phyloP scores from a whole-genome alignment of 2,888 invertebrate species.

The Notodonta dromedarius region DNA sequence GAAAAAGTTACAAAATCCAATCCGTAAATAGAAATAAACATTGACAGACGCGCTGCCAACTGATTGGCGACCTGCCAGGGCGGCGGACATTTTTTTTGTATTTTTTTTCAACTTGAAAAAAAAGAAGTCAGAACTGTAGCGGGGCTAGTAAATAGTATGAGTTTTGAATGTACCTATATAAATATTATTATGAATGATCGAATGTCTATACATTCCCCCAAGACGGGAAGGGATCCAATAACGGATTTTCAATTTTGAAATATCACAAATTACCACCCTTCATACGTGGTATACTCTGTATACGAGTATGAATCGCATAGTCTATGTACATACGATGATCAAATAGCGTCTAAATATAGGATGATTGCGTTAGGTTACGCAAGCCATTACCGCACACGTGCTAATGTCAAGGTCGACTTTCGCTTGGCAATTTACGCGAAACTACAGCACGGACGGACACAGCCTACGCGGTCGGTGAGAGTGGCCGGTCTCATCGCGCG shows the following conservation, averaged over 20 bases:
- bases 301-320: not conserved
- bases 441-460: too few relatives aligned
- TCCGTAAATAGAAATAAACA: constrained; percentile 7
- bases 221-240: too few relatives aligned
- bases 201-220: too few relatives aligned
- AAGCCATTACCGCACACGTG: constrained; percentile 6
- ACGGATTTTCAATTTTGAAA: too few relatives aligned
- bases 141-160: too few relatives aligned
- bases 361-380: not conserved
- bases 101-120: not conserved
- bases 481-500: too few relatives aligned
- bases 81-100: not conserved
- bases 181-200: too few relatives aligned
- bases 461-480: too few relatives aligned
- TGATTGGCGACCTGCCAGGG: not conserved
- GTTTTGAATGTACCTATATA: too few relatives aligned
- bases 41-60: constrained; percentile 3
- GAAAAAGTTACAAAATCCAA: constrained; percentile 5
- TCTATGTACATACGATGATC: not conserved
- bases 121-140: not conserved
- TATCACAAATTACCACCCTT: not conserved
- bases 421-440: not conserved
- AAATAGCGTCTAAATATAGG: not conserved
- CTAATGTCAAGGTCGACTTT: constrained; percentile 1
- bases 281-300: not conserved